Base-by-base conservation (phyloP, 2,888 invertebrate species). In the Stenchaetothrips biformis region DNA sequence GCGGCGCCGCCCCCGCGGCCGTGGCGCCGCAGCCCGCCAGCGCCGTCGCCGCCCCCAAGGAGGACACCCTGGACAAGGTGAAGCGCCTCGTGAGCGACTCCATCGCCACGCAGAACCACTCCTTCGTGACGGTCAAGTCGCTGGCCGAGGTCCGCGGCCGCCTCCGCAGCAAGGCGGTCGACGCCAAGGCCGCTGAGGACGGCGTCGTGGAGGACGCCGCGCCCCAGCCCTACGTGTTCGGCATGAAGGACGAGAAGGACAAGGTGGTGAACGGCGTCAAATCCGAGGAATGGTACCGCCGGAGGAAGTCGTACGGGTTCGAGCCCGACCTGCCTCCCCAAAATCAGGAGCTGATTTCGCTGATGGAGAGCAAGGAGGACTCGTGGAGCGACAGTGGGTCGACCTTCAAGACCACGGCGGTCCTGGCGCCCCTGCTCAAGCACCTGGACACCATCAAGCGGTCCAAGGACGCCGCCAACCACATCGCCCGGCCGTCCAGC, bases 261-360 rank as follows among this genome's bases (percentile, higher is more conserved):
- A 0, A 85, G 88, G 81, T 83, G 83, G n/a, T 87, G 87, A 2
- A 88, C 87, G 84, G 21, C 21, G 11, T 74, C 25, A n/a, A 11
- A 25, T 74, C 87, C 86, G 91, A 92, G 83, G 91, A 91, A 84
- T 94, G 94, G 93, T 92, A 92, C 84, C 89, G 91, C 82, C 88
- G 94, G 83, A 88, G 94, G 83, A 94, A 94, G 86, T 94, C 94
- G 25, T 94, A 94, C 84, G 93, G 94, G 81, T 94, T 94, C 84
- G 92, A 92, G 85, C 88, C 89, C 82, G 89, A 90, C 85, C 84
- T 85, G 79, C 84, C 84, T 62, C 85, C 84, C 77, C 84, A 83
- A 80, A 83, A 82, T 80, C 82, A 78, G 77, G 85, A 82, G 81
- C 84, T 81, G 82, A 86, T 83, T 81, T 84, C 85, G 0, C 86